phyloP scores from a whole-genome alignment of 2,888 invertebrate species.

The Eupithecia exiguata region DNA sequence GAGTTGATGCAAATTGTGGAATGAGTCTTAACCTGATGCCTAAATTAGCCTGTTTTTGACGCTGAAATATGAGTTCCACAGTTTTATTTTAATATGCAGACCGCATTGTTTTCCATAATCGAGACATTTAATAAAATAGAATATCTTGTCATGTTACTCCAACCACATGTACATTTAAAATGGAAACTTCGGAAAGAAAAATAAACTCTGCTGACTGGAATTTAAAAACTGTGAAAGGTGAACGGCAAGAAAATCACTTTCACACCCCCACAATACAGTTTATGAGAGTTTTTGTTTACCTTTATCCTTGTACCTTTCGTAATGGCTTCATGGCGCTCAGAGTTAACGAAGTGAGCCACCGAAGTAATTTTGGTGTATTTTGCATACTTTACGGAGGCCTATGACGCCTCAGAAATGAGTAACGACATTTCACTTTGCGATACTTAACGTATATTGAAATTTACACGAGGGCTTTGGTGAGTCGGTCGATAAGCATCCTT shows the following conservation, averaged over 20 bases:
- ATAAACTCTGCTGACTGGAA: slow-evolving; percentile 18
- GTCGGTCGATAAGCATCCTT: slow-evolving; percentile 25
- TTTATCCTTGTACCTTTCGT: slow-evolving; percentile 39
- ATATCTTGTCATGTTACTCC: slow-evolving; percentile 1
- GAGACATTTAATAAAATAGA: slow-evolving; percentile 3
- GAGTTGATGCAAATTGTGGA: slow-evolving; percentile 2
- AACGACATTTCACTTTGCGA: slow-evolving; percentile 42
- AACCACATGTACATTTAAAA: background rate
- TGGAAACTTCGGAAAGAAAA: slow-evolving; percentile 8
- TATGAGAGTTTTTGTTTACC: slow-evolving; percentile 45
- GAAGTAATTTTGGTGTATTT: slow-evolving; percentile 45
- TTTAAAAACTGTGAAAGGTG: slow-evolving; percentile 36
- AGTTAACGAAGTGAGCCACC: slow-evolving; percentile 44
- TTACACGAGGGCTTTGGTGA: slow-evolving; percentile 29
- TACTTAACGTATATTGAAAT: slow-evolving; percentile 43
- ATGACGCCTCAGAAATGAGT: slow-evolving; percentile 39
- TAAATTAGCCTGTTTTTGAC: background rate
- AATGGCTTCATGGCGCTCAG: slow-evolving; percentile 44
- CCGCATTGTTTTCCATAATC: slow-evolving; percentile 2
- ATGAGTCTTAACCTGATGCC: background rate
- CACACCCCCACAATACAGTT: slow-evolving; percentile 38
- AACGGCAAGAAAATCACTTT: slow-evolving; percentile 40
- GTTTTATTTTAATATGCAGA: background rate
- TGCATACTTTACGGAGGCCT: slow-evolving; percentile 41
- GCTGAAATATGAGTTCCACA: slow-evolving; percentile 3